Evolutionary conservation across 2,888 invertebrate genomes (phyloP), one percentile per base, ranked within the genome.

Genomic region (Morinoia aosen): DNA sequence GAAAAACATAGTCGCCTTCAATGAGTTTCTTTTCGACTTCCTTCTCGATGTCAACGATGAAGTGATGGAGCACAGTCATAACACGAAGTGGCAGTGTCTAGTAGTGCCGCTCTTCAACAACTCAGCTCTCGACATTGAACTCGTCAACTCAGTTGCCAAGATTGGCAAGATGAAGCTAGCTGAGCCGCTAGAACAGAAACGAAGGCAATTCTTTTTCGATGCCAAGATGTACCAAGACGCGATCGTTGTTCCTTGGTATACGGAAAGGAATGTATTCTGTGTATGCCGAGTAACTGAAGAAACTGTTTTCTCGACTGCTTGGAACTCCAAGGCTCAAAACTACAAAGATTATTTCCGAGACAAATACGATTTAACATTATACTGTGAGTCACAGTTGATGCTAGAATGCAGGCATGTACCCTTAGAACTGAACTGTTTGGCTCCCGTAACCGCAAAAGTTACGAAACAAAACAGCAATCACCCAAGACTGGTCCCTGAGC

Each of bases 401-500:
- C 97, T 99, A 8, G 98, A 98, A 97, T 99, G 99, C 1, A 98
- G 98, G 97, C 98, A 98, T 94, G 97, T 98, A 19, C 98, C 98
- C 0, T 97, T 97, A 16, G 97, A 98, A 96, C 97, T 98, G 39
- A 98, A 98, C 97, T 98, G 98, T 96, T 97, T 98, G n/a, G 98
- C 97, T 97, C 95, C 97, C 97, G 97, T 97, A 97, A 96, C 97
- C 97, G 64, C 39, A 33, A 58, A 58, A 91, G 95, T 40, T 40
- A 91, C 95, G 88, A 88, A 57, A 39, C 33, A 61, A 25, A 58
- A 90, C 14, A 91, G 58, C 2, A 88, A 39, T 58, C 64, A 58
- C 40, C 95, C 95, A n/a, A 90, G 98, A 96, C 98, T 99, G 93
- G 98, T 99, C 25, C 99, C 99, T 0, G 99, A 99, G 97, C 98